These are phyloP conservation scores for Drosophila sordidula DNA, from an alignment of 2,888 invertebrate species.

Conservation along the genomic window DNA sequence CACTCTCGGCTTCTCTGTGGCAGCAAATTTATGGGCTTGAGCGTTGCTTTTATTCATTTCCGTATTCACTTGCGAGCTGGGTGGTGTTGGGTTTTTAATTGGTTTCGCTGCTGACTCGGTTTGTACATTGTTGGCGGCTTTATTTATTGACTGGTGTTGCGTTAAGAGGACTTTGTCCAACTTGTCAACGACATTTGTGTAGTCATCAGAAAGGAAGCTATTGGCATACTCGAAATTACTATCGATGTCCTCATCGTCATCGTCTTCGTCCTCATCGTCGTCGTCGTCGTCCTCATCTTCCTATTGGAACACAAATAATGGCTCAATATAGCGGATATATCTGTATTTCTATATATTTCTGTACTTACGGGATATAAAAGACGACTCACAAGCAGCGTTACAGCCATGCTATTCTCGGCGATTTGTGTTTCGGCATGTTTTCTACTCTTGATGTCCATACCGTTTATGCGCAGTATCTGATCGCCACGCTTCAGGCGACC, in stretches of 20 bases:
- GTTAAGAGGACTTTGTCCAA: conserved; percentile 69
- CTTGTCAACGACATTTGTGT: conserved; percentile 75
- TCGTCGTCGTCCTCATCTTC: not conserved
- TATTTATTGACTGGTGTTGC: conserved; percentile 41
- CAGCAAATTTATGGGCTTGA: not conserved
- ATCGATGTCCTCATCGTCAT: conserved; percentile 69
- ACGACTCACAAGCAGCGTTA: conserved; percentile 87
- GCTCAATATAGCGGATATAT: too few species aligned
- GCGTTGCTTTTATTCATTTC: conserved; percentile 5
- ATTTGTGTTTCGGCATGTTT: conserved; percentile 88
- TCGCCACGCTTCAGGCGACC: conserved; percentile 88
- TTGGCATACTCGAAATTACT: conserved; percentile 77
- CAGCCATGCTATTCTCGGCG: conserved; percentile 87
- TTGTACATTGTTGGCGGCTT: conserved; percentile 12
- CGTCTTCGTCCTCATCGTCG: conserved; percentile 68
- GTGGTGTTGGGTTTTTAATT: not conserved
- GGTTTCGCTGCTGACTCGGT: conserved; percentile 3
- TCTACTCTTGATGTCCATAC: conserved; percentile 87
- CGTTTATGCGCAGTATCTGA: conserved; percentile 88
- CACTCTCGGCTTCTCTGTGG: conserved; percentile 1
- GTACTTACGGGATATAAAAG: conserved; percentile 86
- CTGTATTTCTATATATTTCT: too few species aligned
- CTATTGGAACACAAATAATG: not conserved
- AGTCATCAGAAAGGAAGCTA: conserved; percentile 76
- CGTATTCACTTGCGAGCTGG: not conserved